Evolutionary conservation across 2,113 vertebrate genomes (phyloP).

Genomic region (Corythaixoides concolor): DNA sequence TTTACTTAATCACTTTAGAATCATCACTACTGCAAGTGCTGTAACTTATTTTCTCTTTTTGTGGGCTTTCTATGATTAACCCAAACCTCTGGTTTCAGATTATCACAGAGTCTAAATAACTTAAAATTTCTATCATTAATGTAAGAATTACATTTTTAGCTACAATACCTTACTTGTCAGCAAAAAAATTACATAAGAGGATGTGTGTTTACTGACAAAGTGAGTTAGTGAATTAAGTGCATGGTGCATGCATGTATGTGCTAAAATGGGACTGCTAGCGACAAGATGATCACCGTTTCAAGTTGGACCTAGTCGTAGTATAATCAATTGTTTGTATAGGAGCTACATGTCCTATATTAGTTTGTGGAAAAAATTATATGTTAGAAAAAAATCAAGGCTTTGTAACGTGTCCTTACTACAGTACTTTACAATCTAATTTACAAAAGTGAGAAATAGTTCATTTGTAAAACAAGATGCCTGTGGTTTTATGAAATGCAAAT

Average conservation of each 20-base stretch:
- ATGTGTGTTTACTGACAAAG: not conserved
- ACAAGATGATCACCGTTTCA: fast-evolving
- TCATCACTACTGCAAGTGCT: not conserved
- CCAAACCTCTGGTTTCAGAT: not conserved
- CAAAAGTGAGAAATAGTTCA: not conserved
- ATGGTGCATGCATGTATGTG: not conserved
- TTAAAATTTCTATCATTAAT: not conserved
- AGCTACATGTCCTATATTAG: not conserved
- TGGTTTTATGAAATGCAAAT: not conserved
- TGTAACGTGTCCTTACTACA: not conserved
- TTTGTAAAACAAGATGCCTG: not conserved
- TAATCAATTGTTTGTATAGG: not conserved
- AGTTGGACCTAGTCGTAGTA: not conserved
- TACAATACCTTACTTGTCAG: not conserved
- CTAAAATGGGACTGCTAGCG: not conserved
- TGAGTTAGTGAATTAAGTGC: not conserved
- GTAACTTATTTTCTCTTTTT: not conserved
- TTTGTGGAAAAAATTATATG: not conserved
- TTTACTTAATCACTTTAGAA: not conserved
- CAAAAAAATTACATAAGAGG: not conserved
- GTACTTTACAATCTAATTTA: not conserved
- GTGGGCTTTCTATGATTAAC: not conserved
- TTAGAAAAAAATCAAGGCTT: not conserved
- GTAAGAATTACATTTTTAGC: not conserved
- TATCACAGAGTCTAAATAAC: not conserved